Percentiles rank a stretch among this genome's conserved stretches.
Conservation (phyloP, 1,140 invertebrate genomes). For the Bombus vancouverensis region DNA sequence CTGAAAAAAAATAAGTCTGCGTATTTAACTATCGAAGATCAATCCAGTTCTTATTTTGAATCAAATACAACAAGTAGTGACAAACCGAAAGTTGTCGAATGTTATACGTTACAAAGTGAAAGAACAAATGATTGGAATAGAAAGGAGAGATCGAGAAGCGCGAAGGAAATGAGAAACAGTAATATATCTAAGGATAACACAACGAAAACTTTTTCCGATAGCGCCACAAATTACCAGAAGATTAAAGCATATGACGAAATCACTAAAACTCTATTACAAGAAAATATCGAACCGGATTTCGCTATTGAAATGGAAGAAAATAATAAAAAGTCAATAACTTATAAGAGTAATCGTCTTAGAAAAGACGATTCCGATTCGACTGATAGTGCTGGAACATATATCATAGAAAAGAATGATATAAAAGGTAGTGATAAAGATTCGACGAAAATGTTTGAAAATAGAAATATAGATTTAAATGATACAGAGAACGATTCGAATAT, state of each 20-base stretch:
- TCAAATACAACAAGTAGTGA: constrained; percentile 1
- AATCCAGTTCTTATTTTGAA: constrained; percentile 6
- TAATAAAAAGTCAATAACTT: constrained; percentile 18
- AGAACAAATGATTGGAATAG: neutral
- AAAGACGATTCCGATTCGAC: constrained; percentile 49
- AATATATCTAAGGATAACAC: constrained; percentile 35
- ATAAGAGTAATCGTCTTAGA: constrained; percentile 43
- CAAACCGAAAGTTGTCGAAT: neutral
- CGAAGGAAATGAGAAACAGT: constrained; percentile 31
- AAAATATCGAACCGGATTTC: neutral
- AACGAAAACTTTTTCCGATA: constrained; percentile 64
- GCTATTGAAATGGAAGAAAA: neutral
- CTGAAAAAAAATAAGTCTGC: constrained; percentile 21
- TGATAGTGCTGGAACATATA: constrained; percentile 74
- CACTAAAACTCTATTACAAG: no score
- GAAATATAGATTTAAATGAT: constrained; percentile 46
- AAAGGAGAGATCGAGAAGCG: constrained; percentile 55
- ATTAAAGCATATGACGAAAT: constrained; percentile 10
- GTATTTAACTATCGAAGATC: neutral
- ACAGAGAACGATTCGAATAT: constrained; percentile 15
- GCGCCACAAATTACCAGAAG: constrained; percentile 44
- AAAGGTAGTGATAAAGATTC: constrained; percentile 56
- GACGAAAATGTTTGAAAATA: constrained; percentile 40
- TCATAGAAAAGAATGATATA: constrained; percentile 61
- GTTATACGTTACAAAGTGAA: neutral